Percentiles rank a stretch among this genome's conserved stretches.
These are phyloP conservation scores for Amniataba percoides DNA, from an alignment of 2,797 vertebrate genomes.

Conservation along the genomic window DNA sequence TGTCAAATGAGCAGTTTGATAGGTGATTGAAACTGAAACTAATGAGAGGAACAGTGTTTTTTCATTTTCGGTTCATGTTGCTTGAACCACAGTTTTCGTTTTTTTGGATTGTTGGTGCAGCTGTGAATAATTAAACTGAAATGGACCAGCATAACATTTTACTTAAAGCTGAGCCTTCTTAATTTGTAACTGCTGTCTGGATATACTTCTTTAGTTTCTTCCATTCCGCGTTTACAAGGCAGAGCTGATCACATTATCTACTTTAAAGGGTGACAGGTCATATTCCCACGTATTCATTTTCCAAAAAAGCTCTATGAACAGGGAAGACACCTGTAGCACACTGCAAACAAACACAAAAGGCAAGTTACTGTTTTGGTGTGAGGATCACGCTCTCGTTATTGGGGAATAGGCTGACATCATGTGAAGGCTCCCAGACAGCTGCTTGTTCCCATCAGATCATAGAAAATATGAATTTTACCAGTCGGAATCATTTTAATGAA, in stretches of 20 bases:
- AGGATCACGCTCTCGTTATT: background rate
- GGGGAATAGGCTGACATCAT: background rate
- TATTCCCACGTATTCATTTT: background rate
- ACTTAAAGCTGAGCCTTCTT: too few species aligned
- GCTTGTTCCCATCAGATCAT: background rate
- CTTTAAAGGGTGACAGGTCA: background rate
- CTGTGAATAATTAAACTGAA: background rate
- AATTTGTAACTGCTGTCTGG: background rate
- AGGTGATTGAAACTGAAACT: background rate
- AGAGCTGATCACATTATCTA: background rate
- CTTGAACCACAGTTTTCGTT: background rate
- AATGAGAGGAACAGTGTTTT: background rate
- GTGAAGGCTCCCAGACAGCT: background rate
- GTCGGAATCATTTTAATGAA: slow-evolving; percentile 60
- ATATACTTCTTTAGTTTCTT: background rate
- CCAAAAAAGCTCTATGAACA: background rate
- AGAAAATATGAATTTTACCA: slow-evolving; percentile 12
- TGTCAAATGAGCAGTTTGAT: background rate
- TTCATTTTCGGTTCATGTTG: background rate
- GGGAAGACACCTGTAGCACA: background rate
- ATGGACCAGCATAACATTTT: background rate
- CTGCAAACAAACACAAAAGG: background rate
- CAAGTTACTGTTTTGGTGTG: background rate
- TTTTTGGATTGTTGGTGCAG: background rate
- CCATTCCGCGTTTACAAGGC: background rate